These are phyloP conservation scores for Hippocampus mohnikei DNA, from an alignment of 2,113 vertebrate genomes.

Conservation along the genomic window DNA sequence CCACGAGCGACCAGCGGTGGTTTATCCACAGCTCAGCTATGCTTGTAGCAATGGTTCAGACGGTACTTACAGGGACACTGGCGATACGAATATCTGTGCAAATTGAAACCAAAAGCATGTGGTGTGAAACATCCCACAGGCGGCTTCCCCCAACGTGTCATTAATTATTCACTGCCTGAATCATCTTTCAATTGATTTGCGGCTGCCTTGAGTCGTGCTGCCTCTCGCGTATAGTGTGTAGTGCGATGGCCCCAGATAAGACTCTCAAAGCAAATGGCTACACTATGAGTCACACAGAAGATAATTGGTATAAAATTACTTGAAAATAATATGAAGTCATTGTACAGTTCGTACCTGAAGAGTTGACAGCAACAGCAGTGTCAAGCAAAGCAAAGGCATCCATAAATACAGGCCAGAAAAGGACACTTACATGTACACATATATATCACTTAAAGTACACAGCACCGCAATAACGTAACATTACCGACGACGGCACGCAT, in stretches of 20 bases:
- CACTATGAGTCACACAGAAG: constrained; percentile 14
- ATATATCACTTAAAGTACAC: not conserved
- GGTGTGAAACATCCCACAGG: constrained; percentile 31
- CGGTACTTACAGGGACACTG: not conserved
- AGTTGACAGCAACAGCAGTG: not conserved
- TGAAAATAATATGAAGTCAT: not conserved
- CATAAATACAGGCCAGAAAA: not conserved
- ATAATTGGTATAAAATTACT: not conserved
- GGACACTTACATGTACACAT: not conserved
- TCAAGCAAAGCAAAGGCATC: not conserved
- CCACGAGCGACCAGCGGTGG: no score
- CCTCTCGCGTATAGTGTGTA: constrained; percentile 16
- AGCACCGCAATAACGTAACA: not conserved
- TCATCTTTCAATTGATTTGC: constrained; percentile 40
- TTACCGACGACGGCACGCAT: not conserved
- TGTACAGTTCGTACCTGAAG: not conserved
- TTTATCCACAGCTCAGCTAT: no score
- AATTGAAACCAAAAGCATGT: constrained; percentile 26
- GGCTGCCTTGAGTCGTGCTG: constrained; percentile 41
- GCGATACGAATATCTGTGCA: constrained; percentile 8
- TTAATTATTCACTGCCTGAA: constrained; percentile 52
- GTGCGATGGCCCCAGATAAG: constrained; percentile 9
- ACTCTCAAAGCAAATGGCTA: not conserved
- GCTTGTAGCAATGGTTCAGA: not conserved
- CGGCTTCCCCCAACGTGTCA: constrained; percentile 36